Evolutionary conservation across 92 coral and sea anemone species (phyloP).

Genomic region (Plumapathes pennacea): DNA sequence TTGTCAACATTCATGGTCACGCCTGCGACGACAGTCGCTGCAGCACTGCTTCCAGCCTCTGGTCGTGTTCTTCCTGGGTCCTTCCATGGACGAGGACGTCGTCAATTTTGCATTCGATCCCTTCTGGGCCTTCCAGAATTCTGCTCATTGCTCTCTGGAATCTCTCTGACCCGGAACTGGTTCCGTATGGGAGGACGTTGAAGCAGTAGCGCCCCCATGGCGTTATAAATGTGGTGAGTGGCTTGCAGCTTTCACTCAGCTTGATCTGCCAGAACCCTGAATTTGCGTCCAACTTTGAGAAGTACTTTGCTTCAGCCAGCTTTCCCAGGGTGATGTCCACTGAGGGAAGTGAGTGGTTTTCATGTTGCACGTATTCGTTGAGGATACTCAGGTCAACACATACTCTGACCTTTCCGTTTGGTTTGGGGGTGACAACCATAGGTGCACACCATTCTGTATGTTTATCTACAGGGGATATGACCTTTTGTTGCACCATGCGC

Average conservation of each 20-base stretch:
- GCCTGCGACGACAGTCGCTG: slow-evolving; percentile 24
- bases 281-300: slow-evolving; percentile 52
- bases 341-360: slow-evolving; percentile 43
- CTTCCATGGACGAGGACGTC: slow-evolving; percentile 38
- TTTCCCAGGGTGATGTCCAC: slow-evolving; percentile 32
- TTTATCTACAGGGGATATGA: slow-evolving; percentile 25
- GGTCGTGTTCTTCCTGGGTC: slow-evolving; percentile 45
- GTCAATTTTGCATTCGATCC: slow-evolving; percentile 53
- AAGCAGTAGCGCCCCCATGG: slow-evolving; percentile 56
- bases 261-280: slow-evolving; percentile 50
- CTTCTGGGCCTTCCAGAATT: slow-evolving; percentile 48
- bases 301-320: slow-evolving; percentile 41
- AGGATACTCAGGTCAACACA: slow-evolving; percentile 47
- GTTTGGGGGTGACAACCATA: slow-evolving; percentile 33
- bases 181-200: slow-evolving; percentile 55
- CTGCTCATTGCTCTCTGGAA: slow-evolving; percentile 46
- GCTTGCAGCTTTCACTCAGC: slow-evolving; percentile 30
- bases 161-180: slow-evolving; percentile 42
- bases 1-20: slow-evolving; percentile 31
- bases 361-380: slow-evolving; percentile 40
- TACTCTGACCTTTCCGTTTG: slow-evolving; percentile 29
- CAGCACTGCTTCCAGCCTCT: slow-evolving; percentile 37
- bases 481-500: slow-evolving; percentile 23
- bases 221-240: slow-evolving; percentile 47
- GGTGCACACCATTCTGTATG: slow-evolving; percentile 41